Conservation (phyloP, 2,888 invertebrate genomes). For the Pyrochroa serraticornis region DNA sequence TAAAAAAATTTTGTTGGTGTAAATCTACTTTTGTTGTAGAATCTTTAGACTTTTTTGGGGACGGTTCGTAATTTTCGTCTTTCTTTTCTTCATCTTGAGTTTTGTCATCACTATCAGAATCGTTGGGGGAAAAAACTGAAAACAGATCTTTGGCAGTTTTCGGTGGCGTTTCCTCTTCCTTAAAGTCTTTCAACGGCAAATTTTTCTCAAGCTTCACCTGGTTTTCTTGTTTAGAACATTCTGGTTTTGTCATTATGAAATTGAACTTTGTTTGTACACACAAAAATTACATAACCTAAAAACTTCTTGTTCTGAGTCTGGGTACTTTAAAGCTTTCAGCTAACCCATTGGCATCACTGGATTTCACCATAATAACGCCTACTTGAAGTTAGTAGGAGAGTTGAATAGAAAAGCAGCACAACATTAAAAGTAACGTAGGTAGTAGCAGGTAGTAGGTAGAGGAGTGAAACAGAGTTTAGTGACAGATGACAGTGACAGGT, state of each 20-base stretch:
- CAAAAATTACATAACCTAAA: too few species aligned
- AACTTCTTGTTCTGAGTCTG: too few species aligned
- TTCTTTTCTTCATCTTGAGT: conserved; percentile 36
- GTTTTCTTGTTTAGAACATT: conserved; percentile 18
- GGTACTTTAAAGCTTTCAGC: too few species aligned
- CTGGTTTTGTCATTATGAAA: conserved; percentile 23
- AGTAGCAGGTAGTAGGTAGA: too few species aligned
- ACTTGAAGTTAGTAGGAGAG: neutral
- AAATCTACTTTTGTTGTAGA: conserved; percentile 8
- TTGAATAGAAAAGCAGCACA: too few species aligned
- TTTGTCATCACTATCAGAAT: conserved; percentile 38
- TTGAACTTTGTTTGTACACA: too few species aligned
- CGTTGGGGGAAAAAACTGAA: conserved; percentile 44
- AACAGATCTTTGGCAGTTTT: conserved; percentile 49
- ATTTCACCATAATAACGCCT: too few species aligned
- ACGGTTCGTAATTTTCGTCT: conserved; percentile 38
- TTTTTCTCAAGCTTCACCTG: conserved; percentile 2
- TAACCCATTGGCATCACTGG: too few species aligned
- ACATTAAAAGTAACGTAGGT: too few species aligned
- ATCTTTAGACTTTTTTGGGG: conserved; percentile 36
- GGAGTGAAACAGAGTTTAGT: too few species aligned
- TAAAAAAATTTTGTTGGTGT: neutral
- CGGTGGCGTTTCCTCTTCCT: conserved; percentile 32
- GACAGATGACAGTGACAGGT: too few species aligned
- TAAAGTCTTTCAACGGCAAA: conserved; percentile 20